phyloP scores from a whole-genome alignment of 2,797 vertebrate species.

The Morelia viridis region DNA sequence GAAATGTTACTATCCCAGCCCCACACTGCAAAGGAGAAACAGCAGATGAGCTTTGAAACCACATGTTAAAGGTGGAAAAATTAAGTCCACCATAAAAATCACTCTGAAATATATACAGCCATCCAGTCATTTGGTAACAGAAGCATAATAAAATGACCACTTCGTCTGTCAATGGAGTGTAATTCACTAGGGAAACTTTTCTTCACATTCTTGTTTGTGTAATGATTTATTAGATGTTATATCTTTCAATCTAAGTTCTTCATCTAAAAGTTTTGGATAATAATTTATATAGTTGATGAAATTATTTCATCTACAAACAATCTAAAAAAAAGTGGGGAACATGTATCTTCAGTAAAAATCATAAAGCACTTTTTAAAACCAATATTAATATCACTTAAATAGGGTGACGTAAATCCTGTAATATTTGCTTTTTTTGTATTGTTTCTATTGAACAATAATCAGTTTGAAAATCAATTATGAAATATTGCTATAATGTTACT shows the following conservation, averaged over 20 bases:
- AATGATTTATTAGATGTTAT: neutral
- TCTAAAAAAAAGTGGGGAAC: neutral
- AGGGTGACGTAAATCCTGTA: neutral
- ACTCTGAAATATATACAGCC: neutral
- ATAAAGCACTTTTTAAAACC: neutral
- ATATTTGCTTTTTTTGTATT: slow-evolving; percentile 38
- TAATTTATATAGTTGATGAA: neutral
- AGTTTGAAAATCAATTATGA: slow-evolving; percentile 9
- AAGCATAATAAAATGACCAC: neutral
- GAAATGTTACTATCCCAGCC: neutral
- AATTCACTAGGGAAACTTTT: neutral
- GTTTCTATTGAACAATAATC: neutral
- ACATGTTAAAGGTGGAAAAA: neutral
- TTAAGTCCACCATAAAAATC: neutral
- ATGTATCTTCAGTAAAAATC: neutral
- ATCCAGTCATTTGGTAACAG: neutral
- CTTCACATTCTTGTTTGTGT: neutral
- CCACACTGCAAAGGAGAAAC: neutral
- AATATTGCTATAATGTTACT: neutral
- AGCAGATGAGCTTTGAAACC: neutral
- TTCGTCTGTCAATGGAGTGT: neutral
- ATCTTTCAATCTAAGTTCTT: neutral
- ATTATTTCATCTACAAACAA: neutral
- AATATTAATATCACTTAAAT: neutral
- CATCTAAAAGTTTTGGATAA: neutral